Evolutionary conservation across 2,797 vertebrate species (phyloP).

Genomic region (Manis pentadactyla): DNA sequence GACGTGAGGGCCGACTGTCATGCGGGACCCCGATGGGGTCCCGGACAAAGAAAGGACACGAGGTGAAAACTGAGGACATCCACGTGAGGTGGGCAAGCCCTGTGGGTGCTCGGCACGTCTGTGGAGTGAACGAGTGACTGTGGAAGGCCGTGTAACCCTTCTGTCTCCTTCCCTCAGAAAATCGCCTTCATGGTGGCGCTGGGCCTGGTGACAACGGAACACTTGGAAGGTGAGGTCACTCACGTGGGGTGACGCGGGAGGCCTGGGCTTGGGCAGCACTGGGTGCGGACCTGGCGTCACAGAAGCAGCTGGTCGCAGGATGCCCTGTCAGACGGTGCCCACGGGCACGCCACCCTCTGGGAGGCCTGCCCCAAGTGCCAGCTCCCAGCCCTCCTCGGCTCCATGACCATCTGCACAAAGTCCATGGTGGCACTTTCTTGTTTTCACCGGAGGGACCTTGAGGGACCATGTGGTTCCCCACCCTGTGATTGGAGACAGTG

Average conservation of each 20-base stretch:
- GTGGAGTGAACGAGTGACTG: accelerated
- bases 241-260: accelerated
- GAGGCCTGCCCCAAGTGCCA: neutral
- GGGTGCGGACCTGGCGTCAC: neutral
- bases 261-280: neutral
- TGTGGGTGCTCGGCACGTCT: accelerated
- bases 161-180: conserved; percentile 90
- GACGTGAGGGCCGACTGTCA: accelerated
- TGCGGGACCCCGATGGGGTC: neutral
- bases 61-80: neutral
- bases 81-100: neutral
- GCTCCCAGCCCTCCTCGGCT: accelerated
- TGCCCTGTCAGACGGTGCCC: neutral
- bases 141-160: neutral
- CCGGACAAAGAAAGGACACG: neutral
- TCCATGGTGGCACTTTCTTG: accelerated
- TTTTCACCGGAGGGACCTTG: neutral
- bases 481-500: neutral
- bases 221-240: conserved; percentile 93
- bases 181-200: conserved; percentile 98
- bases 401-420: accelerated
- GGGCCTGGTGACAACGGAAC: conserved; percentile 96
- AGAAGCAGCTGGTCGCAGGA: neutral
- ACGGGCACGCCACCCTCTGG: too few species aligned
- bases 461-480: neutral